phyloP scores from a whole-genome alignment of 2,888 invertebrate genomes.

The Cataglyphis rosenhaueri region DNA sequence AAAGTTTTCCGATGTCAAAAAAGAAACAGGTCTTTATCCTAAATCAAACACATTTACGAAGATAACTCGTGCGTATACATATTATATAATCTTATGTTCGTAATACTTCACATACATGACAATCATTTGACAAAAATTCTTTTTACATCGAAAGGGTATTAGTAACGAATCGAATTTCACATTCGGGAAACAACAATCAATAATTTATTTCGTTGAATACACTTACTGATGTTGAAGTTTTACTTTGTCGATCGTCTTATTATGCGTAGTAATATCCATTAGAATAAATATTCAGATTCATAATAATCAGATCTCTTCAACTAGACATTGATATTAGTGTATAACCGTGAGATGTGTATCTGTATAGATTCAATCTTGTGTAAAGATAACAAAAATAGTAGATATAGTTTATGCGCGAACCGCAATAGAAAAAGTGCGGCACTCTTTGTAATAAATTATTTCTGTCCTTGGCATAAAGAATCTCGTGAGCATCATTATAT shows the following conservation, averaged over 20 bases:
- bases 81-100: not conserved
- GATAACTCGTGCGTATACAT: slow-evolving; percentile 6
- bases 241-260: slow-evolving; percentile 45
- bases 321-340: slow-evolving; percentile 61
- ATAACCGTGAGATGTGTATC: slow-evolving; percentile 64
- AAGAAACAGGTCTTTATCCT: not conserved
- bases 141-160: not conserved
- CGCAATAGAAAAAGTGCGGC: slow-evolving; percentile 35
- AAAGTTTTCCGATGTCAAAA: not conserved
- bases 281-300: not conserved
- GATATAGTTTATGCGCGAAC: slow-evolving; percentile 39
- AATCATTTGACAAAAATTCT: not conserved
- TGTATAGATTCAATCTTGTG: slow-evolving; percentile 63
- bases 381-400: slow-evolving; percentile 69
- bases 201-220: slow-evolving; percentile 58
- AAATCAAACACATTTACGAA: slow-evolving; percentile 19
- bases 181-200: slow-evolving; percentile 42
- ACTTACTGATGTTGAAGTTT: slow-evolving; percentile 48
- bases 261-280: slow-evolving; percentile 46
- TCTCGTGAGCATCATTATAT: slow-evolving; percentile 9
- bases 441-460: slow-evolving; percentile 51
- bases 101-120: not conserved
- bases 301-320: slow-evolving; percentile 28
- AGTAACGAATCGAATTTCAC: not conserved
- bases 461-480: slow-evolving; percentile 33